A percentile compares a stretch with the other conserved stretches of the same genome.
Conservation (phyloP, 1,140 invertebrate species). For the Caenorhabditis remanei region DNA sequence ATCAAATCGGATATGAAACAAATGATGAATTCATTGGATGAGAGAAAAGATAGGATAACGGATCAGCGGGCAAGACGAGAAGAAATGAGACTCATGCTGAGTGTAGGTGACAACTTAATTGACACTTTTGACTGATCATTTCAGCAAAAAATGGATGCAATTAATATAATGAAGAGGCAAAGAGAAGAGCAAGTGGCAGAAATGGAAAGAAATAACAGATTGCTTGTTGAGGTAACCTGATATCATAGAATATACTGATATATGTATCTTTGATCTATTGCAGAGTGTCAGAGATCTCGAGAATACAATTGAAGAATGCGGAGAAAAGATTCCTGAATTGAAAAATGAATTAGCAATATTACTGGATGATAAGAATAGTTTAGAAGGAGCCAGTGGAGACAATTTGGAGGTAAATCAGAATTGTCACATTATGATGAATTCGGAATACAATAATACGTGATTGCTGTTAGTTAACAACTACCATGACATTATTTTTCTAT, state of each 20-base stretch:
- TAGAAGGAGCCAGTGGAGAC: background rate
- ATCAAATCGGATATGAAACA: conserved; percentile 44
- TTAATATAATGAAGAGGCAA: background rate
- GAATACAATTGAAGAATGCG: background rate
- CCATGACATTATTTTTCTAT: background rate
- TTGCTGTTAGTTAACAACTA: background rate
- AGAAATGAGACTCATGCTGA: background rate
- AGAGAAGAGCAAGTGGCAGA: background rate
- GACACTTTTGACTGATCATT: conserved; percentile 10
- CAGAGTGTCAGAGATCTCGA: conserved; percentile 15
- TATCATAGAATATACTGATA: background rate
- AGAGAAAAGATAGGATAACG: conserved; percentile 44
- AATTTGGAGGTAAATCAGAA: background rate
- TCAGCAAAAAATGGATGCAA: background rate
- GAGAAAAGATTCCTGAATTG: background rate
- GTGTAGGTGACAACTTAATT: conserved; percentile 35
- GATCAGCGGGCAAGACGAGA: conserved; percentile 33
- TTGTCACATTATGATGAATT: too few species aligned
- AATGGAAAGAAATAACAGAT: background rate
- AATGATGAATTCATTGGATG: conserved; percentile 16
- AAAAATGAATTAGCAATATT: background rate
- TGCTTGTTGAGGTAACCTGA: background rate
- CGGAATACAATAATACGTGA: too few species aligned
- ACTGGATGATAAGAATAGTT: conserved; percentile 26
- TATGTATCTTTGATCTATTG: background rate